Evolutionary conservation across 1,140 invertebrate species (phyloP).

Genomic region (Eumeta japonica): DNA sequence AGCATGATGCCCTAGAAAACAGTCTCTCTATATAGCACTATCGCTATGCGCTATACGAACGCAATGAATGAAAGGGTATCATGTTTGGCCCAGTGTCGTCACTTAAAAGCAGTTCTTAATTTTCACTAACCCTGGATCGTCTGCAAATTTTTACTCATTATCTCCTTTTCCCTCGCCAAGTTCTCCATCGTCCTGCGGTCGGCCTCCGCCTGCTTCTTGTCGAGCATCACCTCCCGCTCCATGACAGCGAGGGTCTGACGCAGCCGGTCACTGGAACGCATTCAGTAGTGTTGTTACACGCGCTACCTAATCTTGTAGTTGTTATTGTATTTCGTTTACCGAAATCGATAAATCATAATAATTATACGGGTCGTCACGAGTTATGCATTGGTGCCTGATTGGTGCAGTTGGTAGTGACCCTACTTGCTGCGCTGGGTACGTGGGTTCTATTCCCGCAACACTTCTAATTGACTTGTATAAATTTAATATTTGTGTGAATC

Average conservation of each 20-base stretch:
- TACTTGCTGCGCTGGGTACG: too few species aligned
- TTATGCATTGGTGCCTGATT: background rate
- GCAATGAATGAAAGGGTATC: background rate
- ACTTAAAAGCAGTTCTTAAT: background rate
- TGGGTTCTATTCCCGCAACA: too few species aligned
- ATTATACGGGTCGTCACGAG: too few species aligned
- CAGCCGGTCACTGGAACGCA: conserved; percentile 38
- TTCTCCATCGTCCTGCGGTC: conserved; percentile 53
- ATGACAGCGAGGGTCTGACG: conserved; percentile 47
- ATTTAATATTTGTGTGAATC: too few species aligned
- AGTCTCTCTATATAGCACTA: background rate
- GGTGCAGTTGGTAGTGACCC: too few species aligned
- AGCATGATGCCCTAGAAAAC: too few species aligned
- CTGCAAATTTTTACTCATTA: conserved; percentile 56
- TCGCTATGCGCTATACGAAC: background rate
- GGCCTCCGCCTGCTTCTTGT: conserved; percentile 47
- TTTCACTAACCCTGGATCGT: conserved; percentile 50
- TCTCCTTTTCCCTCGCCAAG: conserved; percentile 59
- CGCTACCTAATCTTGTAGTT: too few species aligned
- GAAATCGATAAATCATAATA: too few species aligned
- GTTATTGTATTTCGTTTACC: too few species aligned
- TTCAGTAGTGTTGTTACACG: background rate
- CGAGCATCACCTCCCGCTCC: conserved; percentile 51
- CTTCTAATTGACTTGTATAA: too few species aligned
- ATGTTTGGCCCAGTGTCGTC: background rate